Evolutionary conservation across 2,113 vertebrate species (phyloP).

Genomic region (Lophotis ruficrista): DNA sequence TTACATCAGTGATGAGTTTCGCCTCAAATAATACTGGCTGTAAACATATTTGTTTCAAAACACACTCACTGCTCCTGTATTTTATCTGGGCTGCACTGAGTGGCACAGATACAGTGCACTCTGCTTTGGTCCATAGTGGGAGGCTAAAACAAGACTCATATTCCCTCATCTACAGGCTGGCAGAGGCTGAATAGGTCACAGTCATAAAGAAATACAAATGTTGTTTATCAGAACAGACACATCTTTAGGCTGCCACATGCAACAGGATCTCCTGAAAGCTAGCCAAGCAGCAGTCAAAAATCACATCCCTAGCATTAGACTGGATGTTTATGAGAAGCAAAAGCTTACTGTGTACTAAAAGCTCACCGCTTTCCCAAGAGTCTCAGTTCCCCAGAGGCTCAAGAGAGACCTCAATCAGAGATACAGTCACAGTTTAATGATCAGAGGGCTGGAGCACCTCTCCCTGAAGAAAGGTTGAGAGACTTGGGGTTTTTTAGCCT

Average conservation of each 20-base stretch:
- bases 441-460: neutral
- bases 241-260: neutral
- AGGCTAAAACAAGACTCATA: neutral
- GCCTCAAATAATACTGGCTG: neutral
- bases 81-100: neutral
- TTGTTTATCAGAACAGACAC: neutral
- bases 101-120: neutral
- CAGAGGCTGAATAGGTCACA: neutral
- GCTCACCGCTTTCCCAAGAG: neutral
- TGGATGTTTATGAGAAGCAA: neutral
- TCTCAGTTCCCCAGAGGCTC: neutral
- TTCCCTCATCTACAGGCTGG: neutral
- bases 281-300: conserved; percentile 13
- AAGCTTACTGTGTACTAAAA: neutral
- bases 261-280: neutral
- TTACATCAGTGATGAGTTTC: neutral
- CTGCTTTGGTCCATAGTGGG: neutral
- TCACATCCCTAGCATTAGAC: neutral
- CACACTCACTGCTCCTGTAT: neutral
- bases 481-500: neutral
- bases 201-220: conserved; percentile 12
- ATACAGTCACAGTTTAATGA: neutral
- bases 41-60: conserved; percentile 25
- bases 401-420: neutral
- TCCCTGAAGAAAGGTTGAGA: neutral